These are phyloP conservation scores for Pteropus rufus DNA, from an alignment of 2,797 vertebrate genomes.

Conservation along the genomic window DNA sequence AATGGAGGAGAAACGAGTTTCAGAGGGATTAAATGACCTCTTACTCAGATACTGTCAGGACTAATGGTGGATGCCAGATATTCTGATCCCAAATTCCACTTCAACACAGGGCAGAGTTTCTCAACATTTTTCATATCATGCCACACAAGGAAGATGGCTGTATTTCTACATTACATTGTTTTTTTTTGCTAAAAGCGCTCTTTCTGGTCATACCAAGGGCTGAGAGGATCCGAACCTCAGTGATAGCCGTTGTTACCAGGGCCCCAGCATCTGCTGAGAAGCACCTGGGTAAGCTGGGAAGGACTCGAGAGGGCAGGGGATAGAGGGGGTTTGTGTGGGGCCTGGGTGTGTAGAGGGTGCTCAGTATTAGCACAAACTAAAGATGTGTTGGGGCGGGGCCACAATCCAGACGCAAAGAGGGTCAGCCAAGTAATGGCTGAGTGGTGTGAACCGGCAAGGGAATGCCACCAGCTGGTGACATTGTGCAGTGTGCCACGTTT, in stretches of 20 bases:
- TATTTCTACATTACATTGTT: neutral
- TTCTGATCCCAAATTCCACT: neutral
- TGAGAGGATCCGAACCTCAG: neutral
- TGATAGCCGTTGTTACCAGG: neutral
- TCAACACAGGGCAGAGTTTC: neutral
- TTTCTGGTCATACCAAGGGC: neutral
- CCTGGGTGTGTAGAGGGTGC: neutral
- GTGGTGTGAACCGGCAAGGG: accelerated
- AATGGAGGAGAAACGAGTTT: neutral
- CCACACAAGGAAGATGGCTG: neutral
- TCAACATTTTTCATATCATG: neutral
- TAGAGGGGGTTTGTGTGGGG: neutral
- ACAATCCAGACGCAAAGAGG: accelerated
- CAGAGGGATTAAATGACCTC: neutral
- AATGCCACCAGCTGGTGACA: accelerated
- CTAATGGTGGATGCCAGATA: neutral
- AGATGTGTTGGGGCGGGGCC: neutral
- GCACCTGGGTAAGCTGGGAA: neutral
- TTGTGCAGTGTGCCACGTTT: accelerated
- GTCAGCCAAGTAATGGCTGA: neutral
- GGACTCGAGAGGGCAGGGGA: neutral
- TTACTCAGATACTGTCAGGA: neutral
- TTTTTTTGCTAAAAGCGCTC: neutral
- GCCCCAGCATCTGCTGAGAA: neutral
- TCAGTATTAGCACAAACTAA: neutral